Conservation (phyloP, 2,888 invertebrate genomes). For the Deilephila porcellus region DNA sequence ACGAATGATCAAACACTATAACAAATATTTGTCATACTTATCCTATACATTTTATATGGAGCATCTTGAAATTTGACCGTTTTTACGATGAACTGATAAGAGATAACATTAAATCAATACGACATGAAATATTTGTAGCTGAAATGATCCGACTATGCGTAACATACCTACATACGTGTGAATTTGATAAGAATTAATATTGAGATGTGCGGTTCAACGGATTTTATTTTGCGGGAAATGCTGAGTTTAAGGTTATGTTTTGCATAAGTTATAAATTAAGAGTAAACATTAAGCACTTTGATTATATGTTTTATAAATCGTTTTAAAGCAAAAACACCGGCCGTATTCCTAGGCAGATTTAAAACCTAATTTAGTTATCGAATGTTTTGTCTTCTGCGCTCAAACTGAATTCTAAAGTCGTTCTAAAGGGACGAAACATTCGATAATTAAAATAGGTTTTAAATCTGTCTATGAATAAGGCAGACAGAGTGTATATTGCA, state of each 20-base stretch:
- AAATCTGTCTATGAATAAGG: too few relatives aligned
- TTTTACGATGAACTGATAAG: slow-evolving; percentile 31
- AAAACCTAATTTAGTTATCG: too few relatives aligned
- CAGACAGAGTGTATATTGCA: too few relatives aligned
- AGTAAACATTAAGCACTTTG: neutral
- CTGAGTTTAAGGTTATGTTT: slow-evolving; percentile 7
- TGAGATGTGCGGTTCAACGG: slow-evolving; percentile 27
- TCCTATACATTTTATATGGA: neutral
- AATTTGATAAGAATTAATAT: slow-evolving; percentile 47
- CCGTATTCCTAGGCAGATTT: too few relatives aligned
- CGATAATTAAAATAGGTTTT: too few relatives aligned
- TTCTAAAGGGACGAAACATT: too few relatives aligned
- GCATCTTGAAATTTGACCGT: slow-evolving; percentile 32
- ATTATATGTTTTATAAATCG: too few relatives aligned
- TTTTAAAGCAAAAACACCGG: too few relatives aligned
- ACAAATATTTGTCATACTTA: neutral
- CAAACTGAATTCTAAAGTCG: too few relatives aligned
- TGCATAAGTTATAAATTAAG: neutral
- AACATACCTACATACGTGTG: slow-evolving; percentile 39
- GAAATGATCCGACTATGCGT: slow-evolving; percentile 51
- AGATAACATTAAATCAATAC: slow-evolving; percentile 15
- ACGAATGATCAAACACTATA: neutral
- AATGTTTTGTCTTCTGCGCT: too few relatives aligned
- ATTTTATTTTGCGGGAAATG: slow-evolving; percentile 38
- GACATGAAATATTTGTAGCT: slow-evolving; percentile 48